Percentiles rank a stretch among this genome's conserved stretches.
Conservation (phyloP, 2,113 vertebrate species). For the Himantopus leucocephalus region DNA sequence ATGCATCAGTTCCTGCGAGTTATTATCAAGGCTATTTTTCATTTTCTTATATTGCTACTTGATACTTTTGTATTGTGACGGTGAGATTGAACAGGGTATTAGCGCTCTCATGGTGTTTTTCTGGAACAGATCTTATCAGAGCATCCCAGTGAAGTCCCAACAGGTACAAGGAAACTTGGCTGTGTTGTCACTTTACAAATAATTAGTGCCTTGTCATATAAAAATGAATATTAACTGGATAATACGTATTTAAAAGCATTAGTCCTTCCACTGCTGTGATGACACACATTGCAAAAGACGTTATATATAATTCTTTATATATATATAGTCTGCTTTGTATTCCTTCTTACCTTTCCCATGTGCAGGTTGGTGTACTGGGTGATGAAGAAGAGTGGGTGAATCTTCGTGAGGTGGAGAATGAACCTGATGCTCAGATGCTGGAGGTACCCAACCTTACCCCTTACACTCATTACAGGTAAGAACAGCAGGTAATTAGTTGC, state of each 20-base stretch:
- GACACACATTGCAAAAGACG: neutral
- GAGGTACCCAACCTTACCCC: constrained; percentile 90
- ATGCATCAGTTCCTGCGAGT: constrained; percentile 14
- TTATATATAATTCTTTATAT: neutral
- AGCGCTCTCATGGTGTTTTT: neutral
- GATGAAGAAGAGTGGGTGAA: constrained; percentile 87
- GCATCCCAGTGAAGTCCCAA: neutral
- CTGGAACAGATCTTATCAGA: neutral
- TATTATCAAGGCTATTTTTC: constrained; percentile 46
- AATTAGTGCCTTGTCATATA: neutral
- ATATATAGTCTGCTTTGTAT: neutral
- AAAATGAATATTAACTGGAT: neutral
- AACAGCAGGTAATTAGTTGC: neutral
- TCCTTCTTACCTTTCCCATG: neutral
- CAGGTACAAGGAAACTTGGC: neutral
- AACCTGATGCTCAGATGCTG: constrained; percentile 84
- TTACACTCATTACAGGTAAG: constrained; percentile 94
- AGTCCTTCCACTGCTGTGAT: neutral
- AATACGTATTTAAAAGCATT: neutral
- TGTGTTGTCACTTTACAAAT: neutral
- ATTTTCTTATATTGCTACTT: constrained; percentile 24
- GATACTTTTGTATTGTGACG: constrained; percentile 20
- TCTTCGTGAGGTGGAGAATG: constrained; percentile 86
- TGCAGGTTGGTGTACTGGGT: constrained; percentile 83
- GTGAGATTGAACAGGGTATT: constrained; percentile 7